phyloP scores from a whole-genome alignment of 2,797 vertebrate species.

The Takifugu ocellatus region DNA sequence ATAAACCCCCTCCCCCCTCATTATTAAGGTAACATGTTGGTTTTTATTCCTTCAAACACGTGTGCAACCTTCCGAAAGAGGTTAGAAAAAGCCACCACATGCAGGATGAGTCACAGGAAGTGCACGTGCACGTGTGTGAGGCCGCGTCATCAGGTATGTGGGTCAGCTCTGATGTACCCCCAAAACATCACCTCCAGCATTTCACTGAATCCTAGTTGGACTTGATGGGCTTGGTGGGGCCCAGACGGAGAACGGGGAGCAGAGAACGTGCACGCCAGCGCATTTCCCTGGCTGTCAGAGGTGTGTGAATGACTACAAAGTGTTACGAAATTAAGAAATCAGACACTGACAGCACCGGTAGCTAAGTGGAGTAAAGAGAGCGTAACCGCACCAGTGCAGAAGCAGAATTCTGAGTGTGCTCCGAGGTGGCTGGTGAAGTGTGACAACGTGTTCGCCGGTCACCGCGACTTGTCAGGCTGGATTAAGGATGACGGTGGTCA shows the following conservation, averaged over 20 bases:
- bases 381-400: background rate
- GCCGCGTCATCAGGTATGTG: conserved; percentile 41
- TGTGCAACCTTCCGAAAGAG: conserved; percentile 68
- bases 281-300: too few species aligned
- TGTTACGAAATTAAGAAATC: too few species aligned
- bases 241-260: background rate
- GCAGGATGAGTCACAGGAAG: conserved; percentile 29
- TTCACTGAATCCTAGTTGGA: conserved; percentile 11
- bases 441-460: conserved; percentile 34
- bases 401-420: conserved; percentile 21
- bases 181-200: conserved; percentile 23
- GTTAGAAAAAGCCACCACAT: conserved; percentile 55
- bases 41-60: conserved; percentile 35
- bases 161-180: conserved; percentile 28
- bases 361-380: too few species aligned
- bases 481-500: conserved; percentile 63
- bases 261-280: too few species aligned
- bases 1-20: too few species aligned
- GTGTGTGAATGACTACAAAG: too few species aligned
- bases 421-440: conserved; percentile 28
- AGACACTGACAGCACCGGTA: too few species aligned
- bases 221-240: conserved; percentile 14
- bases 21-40: conserved; percentile 34
- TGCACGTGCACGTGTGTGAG: background rate
- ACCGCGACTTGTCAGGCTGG: conserved; percentile 45